Conservation (phyloP, 2,113 vertebrate genomes). For the Gallinago paraguaiae region DNA sequence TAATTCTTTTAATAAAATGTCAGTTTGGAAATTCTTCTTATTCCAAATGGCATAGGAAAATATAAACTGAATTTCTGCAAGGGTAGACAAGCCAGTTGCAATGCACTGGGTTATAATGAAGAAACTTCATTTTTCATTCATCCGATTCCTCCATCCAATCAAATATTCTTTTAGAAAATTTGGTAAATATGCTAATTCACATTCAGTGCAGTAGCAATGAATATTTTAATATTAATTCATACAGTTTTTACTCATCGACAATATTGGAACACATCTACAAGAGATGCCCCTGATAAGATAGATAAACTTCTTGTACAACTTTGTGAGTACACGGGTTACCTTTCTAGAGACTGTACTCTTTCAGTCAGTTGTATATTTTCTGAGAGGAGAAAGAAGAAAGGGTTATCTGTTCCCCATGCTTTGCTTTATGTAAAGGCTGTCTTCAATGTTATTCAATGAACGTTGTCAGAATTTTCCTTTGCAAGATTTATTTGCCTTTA, state of each 20-base stretch:
- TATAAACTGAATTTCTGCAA: neutral
- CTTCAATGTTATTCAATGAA: neutral
- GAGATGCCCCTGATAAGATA: neutral
- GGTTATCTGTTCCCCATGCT: neutral
- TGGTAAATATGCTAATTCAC: neutral
- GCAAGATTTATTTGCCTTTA: neutral
- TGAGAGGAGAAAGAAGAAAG: neutral
- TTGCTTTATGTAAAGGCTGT: neutral
- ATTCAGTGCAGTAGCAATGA: conserved; percentile 4
- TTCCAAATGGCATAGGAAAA: neutral
- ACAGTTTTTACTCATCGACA: neutral
- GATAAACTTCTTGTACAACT: neutral
- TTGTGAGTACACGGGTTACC: neutral
- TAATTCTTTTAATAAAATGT: neutral
- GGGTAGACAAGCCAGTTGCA: neutral
- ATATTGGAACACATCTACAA: neutral
- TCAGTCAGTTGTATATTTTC: neutral
- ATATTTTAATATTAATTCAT: conserved; percentile 51
- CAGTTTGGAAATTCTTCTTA: neutral
- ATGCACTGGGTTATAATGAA: neutral
- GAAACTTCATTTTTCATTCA: conserved; percentile 14
- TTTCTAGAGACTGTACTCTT: neutral
- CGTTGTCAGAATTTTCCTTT: neutral
- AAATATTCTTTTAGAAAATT: conserved; percentile 15
- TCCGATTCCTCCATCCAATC: neutral